A percentile compares a stretch with the other conserved stretches of the same genome.
These are phyloP conservation scores for Aphidius colemani DNA, from an alignment of 2,888 invertebrate species.

Conservation along the genomic window DNA sequence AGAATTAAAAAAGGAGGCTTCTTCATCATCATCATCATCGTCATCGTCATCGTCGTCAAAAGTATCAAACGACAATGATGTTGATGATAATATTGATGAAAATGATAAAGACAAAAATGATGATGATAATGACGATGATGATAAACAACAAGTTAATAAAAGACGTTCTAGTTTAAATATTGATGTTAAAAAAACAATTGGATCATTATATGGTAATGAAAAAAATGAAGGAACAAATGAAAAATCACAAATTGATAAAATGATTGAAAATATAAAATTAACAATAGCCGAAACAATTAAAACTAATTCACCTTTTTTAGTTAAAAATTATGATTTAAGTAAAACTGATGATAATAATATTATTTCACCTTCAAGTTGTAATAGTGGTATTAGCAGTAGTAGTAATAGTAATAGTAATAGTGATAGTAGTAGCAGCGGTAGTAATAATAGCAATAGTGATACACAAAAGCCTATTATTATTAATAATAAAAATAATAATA, in stretches of 20 bases:
- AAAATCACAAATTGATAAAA: conserved; percentile 54
- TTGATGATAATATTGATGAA: neutral
- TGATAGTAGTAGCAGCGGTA: too few species aligned
- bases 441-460: conserved; percentile 35
- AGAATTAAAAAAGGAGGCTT: too few species aligned
- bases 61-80: conserved; percentile 17
- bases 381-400: too few species aligned
- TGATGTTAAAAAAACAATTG: conserved; percentile 52
- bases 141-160: conserved; percentile 32
- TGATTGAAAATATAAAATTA: conserved; percentile 56
- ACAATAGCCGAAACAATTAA: conserved; percentile 56
- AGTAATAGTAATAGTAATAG: too few species aligned
- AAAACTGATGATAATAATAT: conserved; percentile 56
- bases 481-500: neutral
- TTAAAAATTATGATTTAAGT: conserved; percentile 45
- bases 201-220: conserved; percentile 46
- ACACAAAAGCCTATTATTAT: conserved; percentile 42
- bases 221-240: conserved; percentile 44
- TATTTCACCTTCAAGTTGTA: conserved; percentile 47
- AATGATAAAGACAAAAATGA: neutral
- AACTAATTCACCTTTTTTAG: conserved; percentile 50
- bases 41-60: too few species aligned
- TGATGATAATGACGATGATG: conserved; percentile 33
- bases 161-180: conserved; percentile 54
- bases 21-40: too few species aligned